Percentiles rank a stretch among this genome's conserved stretches.
These are phyloP conservation scores for Stichodactyla helianthus DNA, from an alignment of 64 coral and sea anemone genomes.

Conservation along the genomic window DNA sequence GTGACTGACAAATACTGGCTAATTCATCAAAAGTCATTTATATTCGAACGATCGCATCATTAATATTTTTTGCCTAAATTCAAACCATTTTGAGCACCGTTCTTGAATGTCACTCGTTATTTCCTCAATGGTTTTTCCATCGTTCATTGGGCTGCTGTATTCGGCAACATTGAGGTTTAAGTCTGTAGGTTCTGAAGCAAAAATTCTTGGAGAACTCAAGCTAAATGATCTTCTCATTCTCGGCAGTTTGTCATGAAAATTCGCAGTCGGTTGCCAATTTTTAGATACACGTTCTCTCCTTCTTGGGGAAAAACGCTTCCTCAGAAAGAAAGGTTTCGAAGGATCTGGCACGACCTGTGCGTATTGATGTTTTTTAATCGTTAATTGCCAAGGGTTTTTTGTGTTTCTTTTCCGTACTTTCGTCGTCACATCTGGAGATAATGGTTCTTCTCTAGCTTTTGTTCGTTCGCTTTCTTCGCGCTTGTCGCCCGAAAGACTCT, in stretches of 20 bases:
- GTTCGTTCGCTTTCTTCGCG: background rate
- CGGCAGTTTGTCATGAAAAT: background rate
- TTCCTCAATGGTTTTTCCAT: conserved; percentile 23
- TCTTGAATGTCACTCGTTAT: conserved; percentile 12
- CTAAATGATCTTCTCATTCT: background rate
- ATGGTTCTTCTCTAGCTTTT: background rate
- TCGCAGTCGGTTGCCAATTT: background rate
- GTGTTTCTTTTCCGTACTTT: background rate
- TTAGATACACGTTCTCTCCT: background rate
- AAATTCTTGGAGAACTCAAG: background rate
- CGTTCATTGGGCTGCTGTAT: background rate
- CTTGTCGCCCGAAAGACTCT: background rate
- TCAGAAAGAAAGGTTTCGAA: background rate
- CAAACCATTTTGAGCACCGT: conserved; percentile 24
- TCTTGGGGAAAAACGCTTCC: background rate
- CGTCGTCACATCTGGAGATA: background rate
- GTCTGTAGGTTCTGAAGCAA: background rate
- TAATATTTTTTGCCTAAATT: conserved; percentile 23
- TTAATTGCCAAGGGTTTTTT: background rate
- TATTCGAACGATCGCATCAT: background rate
- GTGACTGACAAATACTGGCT: too few relatives aligned
- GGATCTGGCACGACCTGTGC: background rate
- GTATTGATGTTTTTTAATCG: background rate
- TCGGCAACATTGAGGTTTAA: background rate
- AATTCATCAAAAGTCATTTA: background rate